A percentile compares a stretch with the other conserved stretches of the same genome.
phyloP scores from a whole-genome alignment of 2,797 vertebrate genomes.

The Melanogrammus aeglefinus region DNA sequence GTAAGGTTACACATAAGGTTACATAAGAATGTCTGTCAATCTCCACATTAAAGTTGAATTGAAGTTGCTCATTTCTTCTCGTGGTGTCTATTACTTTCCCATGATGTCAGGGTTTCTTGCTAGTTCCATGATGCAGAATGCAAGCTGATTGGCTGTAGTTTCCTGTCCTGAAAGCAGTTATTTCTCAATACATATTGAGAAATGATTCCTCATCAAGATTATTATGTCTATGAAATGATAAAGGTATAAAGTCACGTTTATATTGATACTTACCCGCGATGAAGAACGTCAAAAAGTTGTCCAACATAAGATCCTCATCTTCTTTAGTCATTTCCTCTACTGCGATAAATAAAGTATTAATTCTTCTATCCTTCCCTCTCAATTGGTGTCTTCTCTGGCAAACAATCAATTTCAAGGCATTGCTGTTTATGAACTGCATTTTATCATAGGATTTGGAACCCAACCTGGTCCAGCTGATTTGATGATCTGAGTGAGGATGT shows the following conservation, averaged over 20 bases:
- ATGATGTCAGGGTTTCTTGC: constrained; percentile 81
- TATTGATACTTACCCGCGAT: constrained; percentile 78
- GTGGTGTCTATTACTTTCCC: constrained; percentile 67
- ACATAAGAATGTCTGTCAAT: constrained; percentile 4
- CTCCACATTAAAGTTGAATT: not conserved
- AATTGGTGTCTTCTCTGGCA: no score
- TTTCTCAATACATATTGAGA: not conserved
- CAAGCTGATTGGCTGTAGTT: constrained; percentile 86
- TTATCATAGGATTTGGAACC: not conserved
- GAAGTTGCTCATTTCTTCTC: not conserved
- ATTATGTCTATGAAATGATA: no score
- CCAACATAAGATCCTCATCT: constrained; percentile 81
- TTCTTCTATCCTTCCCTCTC: not conserved
- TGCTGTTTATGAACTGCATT: no score
- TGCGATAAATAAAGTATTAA: constrained; percentile 41
- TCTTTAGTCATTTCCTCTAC: constrained; percentile 74
- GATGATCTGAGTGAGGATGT: constrained; percentile 90
- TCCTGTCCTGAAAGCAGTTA: constrained; percentile 78
- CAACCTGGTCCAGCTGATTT: constrained; percentile 69
- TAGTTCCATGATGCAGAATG: constrained; percentile 86
- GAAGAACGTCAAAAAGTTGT: constrained; percentile 92
- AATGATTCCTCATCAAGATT: no score
- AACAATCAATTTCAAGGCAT: no score
- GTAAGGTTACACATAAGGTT: not conserved
- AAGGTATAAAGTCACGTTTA: not conserved